Percentiles rank a stretch among this genome's conserved stretches.
These are phyloP conservation scores for Drosophila acutilabella DNA, from an alignment of 2,888 invertebrate genomes.

Conservation along the genomic window DNA sequence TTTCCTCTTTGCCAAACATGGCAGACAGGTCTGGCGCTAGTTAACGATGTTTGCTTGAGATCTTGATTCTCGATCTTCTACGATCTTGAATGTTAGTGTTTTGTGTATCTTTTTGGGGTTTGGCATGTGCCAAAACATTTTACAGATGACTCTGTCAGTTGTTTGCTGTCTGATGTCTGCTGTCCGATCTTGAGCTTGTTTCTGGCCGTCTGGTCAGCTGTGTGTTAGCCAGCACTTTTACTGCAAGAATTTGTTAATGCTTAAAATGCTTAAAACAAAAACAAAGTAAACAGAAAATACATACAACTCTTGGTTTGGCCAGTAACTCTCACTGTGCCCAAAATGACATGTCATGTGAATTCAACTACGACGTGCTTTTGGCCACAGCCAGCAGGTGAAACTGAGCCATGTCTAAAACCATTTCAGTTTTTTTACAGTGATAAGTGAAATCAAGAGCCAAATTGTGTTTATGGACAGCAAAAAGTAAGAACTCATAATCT, in stretches of 20 bases:
- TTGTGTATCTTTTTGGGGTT: slow-evolving; percentile 12
- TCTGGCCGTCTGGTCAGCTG: slow-evolving; percentile 19
- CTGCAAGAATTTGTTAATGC: slow-evolving; percentile 63
- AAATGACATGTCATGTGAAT: slow-evolving; percentile 60
- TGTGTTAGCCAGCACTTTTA: slow-evolving; percentile 64
- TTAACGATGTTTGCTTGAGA: slow-evolving; percentile 10
- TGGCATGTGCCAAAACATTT: slow-evolving; percentile 74
- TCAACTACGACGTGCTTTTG: slow-evolving; percentile 54
- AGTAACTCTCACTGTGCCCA: slow-evolving; percentile 69
- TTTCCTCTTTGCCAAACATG: slow-evolving; percentile 24
- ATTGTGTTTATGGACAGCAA: slow-evolving; percentile 11
- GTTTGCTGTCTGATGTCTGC: not conserved
- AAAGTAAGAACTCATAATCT: slow-evolving; percentile 13
- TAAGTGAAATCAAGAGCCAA: slow-evolving; percentile 57
- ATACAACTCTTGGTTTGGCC: slow-evolving; percentile 19
- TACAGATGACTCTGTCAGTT: slow-evolving; percentile 39
- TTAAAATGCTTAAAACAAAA: slow-evolving; percentile 13
- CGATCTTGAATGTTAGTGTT: slow-evolving; percentile 2
- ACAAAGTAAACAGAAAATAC: not conserved
- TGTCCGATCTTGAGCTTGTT: slow-evolving; percentile 56
- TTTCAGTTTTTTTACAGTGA: slow-evolving; percentile 30
- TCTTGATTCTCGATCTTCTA: not conserved
- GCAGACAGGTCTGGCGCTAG: slow-evolving; percentile 58
- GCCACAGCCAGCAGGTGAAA: slow-evolving; percentile 56
- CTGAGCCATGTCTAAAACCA: slow-evolving; percentile 50